Conservation (phyloP, 2,888 invertebrate genomes). For the Scaptomyza flava region DNA sequence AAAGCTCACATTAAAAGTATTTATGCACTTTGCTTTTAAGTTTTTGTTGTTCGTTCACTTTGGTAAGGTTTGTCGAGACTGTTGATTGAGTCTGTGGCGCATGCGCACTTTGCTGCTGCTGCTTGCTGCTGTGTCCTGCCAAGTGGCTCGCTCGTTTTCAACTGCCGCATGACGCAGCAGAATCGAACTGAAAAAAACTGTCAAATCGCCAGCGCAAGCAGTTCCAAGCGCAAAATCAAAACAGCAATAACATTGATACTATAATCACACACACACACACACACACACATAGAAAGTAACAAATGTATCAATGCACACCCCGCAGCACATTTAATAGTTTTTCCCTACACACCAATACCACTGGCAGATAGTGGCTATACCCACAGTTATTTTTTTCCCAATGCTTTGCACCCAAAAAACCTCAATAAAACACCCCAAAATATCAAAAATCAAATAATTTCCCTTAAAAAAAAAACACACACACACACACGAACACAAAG, state of each 20-base stretch:
- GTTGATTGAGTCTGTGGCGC: constrained; percentile 55
- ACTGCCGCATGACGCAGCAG: constrained; percentile 82
- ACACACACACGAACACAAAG: constrained; percentile 36
- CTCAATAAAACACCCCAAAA: constrained; percentile 84
- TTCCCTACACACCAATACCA: constrained; percentile 43
- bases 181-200: constrained; percentile 63
- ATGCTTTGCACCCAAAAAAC: constrained; percentile 69
- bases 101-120: constrained; percentile 63
- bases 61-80: constrained; percentile 29
- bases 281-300: constrained; percentile 43
- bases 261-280: constrained; percentile 67
- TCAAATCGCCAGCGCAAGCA: constrained; percentile 49
- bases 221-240: constrained; percentile 76
- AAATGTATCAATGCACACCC: constrained; percentile 54
- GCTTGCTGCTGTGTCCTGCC: constrained; percentile 79
- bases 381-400: constrained; percentile 57
- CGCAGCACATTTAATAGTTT: constrained; percentile 70
- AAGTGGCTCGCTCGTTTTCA: constrained; percentile 82
- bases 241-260: constrained; percentile 78
- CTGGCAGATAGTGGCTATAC: constrained; percentile 37
- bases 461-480: constrained; percentile 79
- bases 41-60: constrained; percentile 23
- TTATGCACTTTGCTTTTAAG: constrained; percentile 16
- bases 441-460: constrained; percentile 84
- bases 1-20: not conserved